These are phyloP conservation scores for Ranitomeya variabilis DNA, from an alignment of 2,113 vertebrate species.

Conservation along the genomic window DNA sequence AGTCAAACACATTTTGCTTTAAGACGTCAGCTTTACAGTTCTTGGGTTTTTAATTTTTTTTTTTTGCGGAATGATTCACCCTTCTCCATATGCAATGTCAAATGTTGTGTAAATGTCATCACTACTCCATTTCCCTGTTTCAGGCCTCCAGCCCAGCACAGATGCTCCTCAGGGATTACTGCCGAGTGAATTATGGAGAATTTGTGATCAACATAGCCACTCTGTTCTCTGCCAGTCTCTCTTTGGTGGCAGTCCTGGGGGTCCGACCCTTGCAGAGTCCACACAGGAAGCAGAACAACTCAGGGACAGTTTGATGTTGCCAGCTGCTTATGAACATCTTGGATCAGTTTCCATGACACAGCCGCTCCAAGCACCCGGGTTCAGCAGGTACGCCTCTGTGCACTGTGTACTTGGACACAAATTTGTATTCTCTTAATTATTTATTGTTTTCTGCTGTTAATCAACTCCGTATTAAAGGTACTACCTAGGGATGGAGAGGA, in stretches of 20 bases:
- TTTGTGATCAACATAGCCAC: conserved; percentile 51
- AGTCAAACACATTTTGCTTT: conserved; percentile 5
- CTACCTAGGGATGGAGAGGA: no score
- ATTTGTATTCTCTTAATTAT: not conserved
- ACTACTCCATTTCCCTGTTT: not conserved
- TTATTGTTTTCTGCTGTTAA: not conserved
- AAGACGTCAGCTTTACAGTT: not conserved
- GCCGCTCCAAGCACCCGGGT: conserved; percentile 25
- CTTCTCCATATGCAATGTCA: conserved; percentile 23
- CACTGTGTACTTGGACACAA: not conserved
- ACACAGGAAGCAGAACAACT: conserved; percentile 43
- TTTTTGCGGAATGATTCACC: not conserved
- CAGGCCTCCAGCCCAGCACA: conserved; percentile 49
- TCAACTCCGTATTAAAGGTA: no score
- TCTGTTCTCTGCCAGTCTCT: conserved; percentile 52
- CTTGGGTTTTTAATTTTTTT: not conserved
- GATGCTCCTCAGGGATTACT: conserved; percentile 29
- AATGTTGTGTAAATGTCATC: conserved; percentile 19
- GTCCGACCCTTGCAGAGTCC: conserved; percentile 42
- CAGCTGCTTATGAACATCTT: conserved; percentile 50
- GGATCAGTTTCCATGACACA: conserved; percentile 33
- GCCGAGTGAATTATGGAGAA: conserved; percentile 48
- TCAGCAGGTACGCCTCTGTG: conserved; percentile 44
- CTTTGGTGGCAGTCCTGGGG: conserved; percentile 52
- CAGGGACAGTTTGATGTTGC: conserved; percentile 41